These are phyloP conservation scores for Ypsolopha scabrella DNA, from an alignment of 2,888 invertebrate genomes.

Conservation along the genomic window DNA sequence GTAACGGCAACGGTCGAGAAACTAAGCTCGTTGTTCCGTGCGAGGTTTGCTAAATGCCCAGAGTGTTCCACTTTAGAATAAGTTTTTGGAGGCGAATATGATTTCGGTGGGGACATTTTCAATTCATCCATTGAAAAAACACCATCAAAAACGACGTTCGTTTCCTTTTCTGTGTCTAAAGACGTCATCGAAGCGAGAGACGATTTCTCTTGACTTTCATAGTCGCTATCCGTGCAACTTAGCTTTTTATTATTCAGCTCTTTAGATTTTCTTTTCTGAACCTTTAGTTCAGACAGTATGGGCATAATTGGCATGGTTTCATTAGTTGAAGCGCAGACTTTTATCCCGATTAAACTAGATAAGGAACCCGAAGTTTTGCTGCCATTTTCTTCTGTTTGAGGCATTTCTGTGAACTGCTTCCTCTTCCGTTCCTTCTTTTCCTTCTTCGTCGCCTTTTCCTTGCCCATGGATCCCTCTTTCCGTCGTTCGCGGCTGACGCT, in stretches of 20 bases:
- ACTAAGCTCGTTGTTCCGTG: too few species aligned
- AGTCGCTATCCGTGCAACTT: constrained; percentile 30
- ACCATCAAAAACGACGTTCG: constrained; percentile 37
- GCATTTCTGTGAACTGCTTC: constrained; percentile 8
- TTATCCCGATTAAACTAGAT: constrained; percentile 40
- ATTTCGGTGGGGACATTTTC: constrained; percentile 21
- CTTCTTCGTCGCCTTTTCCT: constrained; percentile 18
- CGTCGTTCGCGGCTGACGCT: constrained; percentile 10
- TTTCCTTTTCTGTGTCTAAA: constrained; percentile 22
- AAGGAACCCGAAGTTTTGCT: constrained; percentile 16
- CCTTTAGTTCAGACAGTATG: constrained; percentile 6
- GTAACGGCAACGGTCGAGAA: too few species aligned
- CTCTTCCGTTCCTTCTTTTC: constrained; percentile 18
- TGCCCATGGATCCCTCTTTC: constrained; percentile 15
- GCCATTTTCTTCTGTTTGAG: constrained; percentile 10
- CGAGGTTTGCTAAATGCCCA: too few species aligned
- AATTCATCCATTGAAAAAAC: constrained; percentile 45
- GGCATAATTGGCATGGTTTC: background rate
- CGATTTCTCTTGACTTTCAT: constrained; percentile 41
- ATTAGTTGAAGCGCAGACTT: constrained; percentile 19
- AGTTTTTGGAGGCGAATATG: background rate
- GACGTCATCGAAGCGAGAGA: constrained; percentile 22
- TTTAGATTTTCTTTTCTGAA: constrained; percentile 7
- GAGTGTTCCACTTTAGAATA: background rate
- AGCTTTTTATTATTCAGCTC: constrained; percentile 3